Base-by-base conservation (phyloP, 2,113 vertebrate species). In the Hyperoodon ampullatus region DNA sequence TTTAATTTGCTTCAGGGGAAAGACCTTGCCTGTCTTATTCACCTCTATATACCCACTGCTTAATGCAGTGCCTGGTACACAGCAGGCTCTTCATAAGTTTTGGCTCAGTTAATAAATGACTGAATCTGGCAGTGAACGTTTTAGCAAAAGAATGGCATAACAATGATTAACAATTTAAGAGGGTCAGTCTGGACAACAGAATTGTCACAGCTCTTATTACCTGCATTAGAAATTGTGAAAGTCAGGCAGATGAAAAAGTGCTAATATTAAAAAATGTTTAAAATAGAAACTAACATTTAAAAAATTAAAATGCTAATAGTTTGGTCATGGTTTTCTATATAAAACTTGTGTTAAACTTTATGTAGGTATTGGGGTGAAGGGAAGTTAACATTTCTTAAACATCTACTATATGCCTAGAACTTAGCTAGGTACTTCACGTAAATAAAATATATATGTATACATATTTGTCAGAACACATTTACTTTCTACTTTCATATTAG, bases 401-500 rank as follows among this genome's bases (percentile, higher is more conserved):
- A 70, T 72, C 26, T 80, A 60, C 28, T 35, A 21, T 55, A 21
- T 55, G 10, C 23, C n/a, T 94, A 65, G 42, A 86, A 70, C 28
- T 84, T 82, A 35, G 28, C 30, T 94, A 60, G 60, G 33, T 14
- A 74, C n/a, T 61, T 91, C 19, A 78, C 10, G 42, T 70, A 93
- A 84, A 88, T n/a, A 63, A 80, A 58, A 55, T 75, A 58, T 42
- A 44, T 3, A 80, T 15, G 2, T 58, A 15, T 53, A 13, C 42
- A 9, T 66, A 44, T 66, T n/a, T 92, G 44, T 84, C 15, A 50
- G 23, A 44, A 77, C 39, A 84, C 65, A 12, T 53, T 94, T 14
- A 60, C 61, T 84, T 94, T 92, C 47, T 84, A 53, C 58, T 80
- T 96, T 90, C 35, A 89, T 47, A 53, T 96, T 72, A 85, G 28